phyloP scores from a whole-genome alignment of 1,140 invertebrate species.

The Luehdorfia chinensis region DNA sequence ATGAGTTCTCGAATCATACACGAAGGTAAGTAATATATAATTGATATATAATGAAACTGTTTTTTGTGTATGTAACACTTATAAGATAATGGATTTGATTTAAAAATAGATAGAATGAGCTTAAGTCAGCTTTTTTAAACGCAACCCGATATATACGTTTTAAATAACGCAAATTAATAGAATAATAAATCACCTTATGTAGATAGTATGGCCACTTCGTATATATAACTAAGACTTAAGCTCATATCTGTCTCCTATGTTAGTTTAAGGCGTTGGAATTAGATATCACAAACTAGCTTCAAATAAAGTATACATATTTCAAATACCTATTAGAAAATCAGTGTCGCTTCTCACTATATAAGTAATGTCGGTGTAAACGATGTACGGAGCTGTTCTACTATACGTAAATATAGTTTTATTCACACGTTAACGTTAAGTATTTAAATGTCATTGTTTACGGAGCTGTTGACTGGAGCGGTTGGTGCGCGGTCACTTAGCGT shows the following conservation, averaged over 20 bases:
- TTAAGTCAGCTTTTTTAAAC: slow-evolving; percentile 26
- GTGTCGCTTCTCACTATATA: slow-evolving; percentile 64
- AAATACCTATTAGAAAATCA: slow-evolving; percentile 59
- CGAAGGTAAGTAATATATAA: slow-evolving; percentile 26
- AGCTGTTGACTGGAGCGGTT: slow-evolving; percentile 6
- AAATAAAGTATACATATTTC: slow-evolving; percentile 59
- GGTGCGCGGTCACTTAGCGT: neutral
- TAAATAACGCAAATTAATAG: neutral
- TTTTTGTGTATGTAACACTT: slow-evolving; percentile 60
- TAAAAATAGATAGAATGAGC: slow-evolving; percentile 32
- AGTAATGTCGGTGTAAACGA: slow-evolving; percentile 41
- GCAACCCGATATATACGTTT: neutral
- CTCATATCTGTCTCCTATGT: slow-evolving; percentile 29
- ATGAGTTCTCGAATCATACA: no score
- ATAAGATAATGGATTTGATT: slow-evolving; percentile 41
- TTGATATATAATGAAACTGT: slow-evolving; percentile 31
- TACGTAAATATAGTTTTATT: slow-evolving; percentile 72
- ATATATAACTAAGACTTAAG: slow-evolving; percentile 17
- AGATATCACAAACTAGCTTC: slow-evolving; percentile 70
- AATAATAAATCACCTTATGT: neutral
- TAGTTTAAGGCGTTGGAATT: slow-evolving; percentile 54
- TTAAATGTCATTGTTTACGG: slow-evolving; percentile 28
- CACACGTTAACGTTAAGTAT: slow-evolving; percentile 60
- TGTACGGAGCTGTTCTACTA: slow-evolving; percentile 67
- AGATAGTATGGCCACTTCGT: neutral